These are phyloP conservation scores for Vireo griseus DNA, from an alignment of 2,797 vertebrate genomes.

Conservation along the genomic window DNA sequence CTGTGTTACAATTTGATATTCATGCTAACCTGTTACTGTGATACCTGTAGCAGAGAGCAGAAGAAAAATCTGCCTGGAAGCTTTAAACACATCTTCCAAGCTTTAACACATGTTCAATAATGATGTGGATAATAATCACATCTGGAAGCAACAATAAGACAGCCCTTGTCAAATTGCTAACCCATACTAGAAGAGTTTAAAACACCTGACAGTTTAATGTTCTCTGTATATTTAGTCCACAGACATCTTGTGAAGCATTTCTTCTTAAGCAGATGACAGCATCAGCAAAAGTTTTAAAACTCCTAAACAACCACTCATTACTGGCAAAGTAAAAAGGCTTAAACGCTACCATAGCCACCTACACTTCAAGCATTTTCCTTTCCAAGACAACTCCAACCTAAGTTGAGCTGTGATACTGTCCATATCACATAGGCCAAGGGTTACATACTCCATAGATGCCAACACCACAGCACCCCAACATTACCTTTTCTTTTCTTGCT, in stretches of 20 bases:
- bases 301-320: neutral
- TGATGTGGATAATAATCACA: neutral
- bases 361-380: neutral
- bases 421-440: neutral
- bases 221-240: neutral
- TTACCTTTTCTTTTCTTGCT: slow-evolving; percentile 95
- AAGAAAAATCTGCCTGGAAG: neutral
- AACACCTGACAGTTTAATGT: neutral
- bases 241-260: neutral
- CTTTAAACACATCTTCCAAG: neutral
- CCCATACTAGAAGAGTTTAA: neutral
- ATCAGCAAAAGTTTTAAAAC: neutral
- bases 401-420: neutral
- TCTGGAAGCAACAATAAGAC: neutral
- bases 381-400: neutral
- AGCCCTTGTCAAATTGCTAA: neutral
- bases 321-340: neutral
- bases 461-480: neutral
- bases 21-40: neutral
- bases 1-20: neutral
- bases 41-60: neutral
- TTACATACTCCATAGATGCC: neutral
- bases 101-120: neutral
- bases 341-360: neutral
- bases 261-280: neutral